Conservation (phyloP, 2,888 invertebrate genomes). For the Esperia sulphurella region DNA sequence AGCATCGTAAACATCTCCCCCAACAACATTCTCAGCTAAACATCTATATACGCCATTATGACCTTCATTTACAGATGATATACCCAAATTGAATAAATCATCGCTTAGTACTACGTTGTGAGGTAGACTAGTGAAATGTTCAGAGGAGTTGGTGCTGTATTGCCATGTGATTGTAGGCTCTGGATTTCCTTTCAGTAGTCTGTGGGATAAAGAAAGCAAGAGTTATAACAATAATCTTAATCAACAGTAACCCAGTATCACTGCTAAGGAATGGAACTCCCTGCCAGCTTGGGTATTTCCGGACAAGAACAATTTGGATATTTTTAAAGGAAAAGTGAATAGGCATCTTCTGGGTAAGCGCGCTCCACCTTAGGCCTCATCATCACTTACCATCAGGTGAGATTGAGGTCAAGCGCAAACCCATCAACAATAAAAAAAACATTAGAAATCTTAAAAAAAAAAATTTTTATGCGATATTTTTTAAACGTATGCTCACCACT, state of each 20-base stretch:
- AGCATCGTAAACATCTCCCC: conserved; percentile 43
- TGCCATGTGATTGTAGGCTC: conserved; percentile 48
- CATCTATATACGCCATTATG: conserved; percentile 57
- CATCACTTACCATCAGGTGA: too few species aligned
- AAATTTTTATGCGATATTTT: too few species aligned
- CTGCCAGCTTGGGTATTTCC: too few species aligned
- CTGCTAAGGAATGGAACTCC: not conserved
- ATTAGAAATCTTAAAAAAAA: too few species aligned
- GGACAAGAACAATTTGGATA: too few species aligned
- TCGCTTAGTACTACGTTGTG: conserved; percentile 20
- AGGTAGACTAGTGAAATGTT: conserved; percentile 25
- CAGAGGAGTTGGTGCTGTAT: conserved; percentile 20
- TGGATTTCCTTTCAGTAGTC: conserved; percentile 53
- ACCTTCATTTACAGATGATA: conserved; percentile 36
- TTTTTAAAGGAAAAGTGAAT: too few species aligned
- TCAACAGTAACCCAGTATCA: conserved; percentile 1
- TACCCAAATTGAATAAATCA: conserved; percentile 20
- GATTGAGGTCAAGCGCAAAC: too few species aligned
- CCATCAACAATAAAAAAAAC: too few species aligned
- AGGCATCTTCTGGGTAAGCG: too few species aligned
- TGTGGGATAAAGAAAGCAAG: conserved; percentile 21
- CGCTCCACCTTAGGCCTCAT: too few species aligned
- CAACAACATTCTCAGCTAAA: conserved; percentile 50
- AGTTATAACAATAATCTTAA: too few species aligned
- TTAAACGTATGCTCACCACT: too few species aligned